Conservation (phyloP, 2,113 vertebrate species). For the Callopanchax toddi region DNA sequence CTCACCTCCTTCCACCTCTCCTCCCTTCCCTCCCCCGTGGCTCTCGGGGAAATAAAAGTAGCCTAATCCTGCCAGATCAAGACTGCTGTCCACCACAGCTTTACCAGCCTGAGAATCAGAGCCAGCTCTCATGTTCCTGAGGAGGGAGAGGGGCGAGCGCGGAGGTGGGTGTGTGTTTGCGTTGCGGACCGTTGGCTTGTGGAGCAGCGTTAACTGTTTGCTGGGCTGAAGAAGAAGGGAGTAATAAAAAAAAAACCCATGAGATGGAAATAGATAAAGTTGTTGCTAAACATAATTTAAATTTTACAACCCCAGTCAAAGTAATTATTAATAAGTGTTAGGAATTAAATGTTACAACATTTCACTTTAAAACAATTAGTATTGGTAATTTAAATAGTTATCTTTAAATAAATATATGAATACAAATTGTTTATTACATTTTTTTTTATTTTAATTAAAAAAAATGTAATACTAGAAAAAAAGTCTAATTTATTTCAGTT, state of each 20-base stretch:
- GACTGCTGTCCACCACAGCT: conserved; percentile 74
- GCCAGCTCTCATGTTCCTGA: conserved; percentile 68
- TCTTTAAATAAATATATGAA: too few relatives aligned
- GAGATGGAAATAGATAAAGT: conserved; percentile 26
- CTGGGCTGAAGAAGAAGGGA: conserved; percentile 26
- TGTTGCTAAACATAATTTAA: conserved; percentile 6
- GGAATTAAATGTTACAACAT: too few relatives aligned
- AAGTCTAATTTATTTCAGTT: too few relatives aligned
- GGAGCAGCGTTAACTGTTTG: conserved; percentile 36
- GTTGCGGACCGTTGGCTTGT: conserved; percentile 54
- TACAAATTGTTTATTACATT: too few relatives aligned
- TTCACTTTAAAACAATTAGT: too few relatives aligned
- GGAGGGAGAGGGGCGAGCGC: conserved; percentile 42
- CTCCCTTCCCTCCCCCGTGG: conserved; percentile 24
- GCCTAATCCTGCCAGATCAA: conserved; percentile 79
- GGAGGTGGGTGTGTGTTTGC: conserved; percentile 61
- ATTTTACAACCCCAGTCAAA: background rate
- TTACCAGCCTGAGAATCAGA: conserved; percentile 76
- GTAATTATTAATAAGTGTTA: too few relatives aligned
- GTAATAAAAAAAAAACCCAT: conserved; percentile 17
- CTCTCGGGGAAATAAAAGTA: conserved; percentile 76
- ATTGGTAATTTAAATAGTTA: too few relatives aligned
- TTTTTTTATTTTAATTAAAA: too few relatives aligned
- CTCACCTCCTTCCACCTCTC: conserved; percentile 29
- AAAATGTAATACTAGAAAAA: too few relatives aligned